Conservation (phyloP, 2,888 invertebrate species). For the Belgica antarctica region DNA sequence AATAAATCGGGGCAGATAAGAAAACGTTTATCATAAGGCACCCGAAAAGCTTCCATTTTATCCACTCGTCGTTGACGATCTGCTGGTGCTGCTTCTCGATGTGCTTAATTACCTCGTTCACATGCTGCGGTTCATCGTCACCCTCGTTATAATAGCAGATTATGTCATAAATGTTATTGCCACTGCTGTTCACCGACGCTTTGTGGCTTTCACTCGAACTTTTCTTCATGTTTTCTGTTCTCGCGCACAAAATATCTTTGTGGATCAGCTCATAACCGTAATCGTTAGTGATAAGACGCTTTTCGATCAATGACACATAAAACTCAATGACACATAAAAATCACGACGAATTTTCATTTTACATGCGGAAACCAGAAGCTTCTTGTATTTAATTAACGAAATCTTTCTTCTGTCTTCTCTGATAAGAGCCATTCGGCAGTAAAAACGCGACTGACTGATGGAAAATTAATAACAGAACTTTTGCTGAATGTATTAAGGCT, state of each 20-base stretch:
- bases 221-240: constrained; percentile 3
- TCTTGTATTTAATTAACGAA: neutral
- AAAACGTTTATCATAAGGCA: constrained; percentile 37
- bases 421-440: neutral
- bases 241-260: neutral
- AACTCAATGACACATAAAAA: neutral
- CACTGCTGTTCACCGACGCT: too few species aligned
- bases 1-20: constrained; percentile 32
- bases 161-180: constrained; percentile 33
- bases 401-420: neutral
- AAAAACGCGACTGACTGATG: constrained; percentile 2
- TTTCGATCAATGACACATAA: neutral
- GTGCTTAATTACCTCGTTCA: constrained; percentile 30
- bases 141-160: constrained; percentile 40
- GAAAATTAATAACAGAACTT: constrained; percentile 14
- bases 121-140: constrained; percentile 10
- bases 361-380: neutral
- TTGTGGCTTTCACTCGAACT: neutral
- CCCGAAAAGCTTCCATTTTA: constrained; percentile 35
- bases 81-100: neutral
- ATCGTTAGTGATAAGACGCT: neutral
- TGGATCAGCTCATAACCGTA: neutral
- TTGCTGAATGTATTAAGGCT: neutral
- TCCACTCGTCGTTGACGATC: neutral
- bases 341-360: neutral